A percentile compares a stretch with the other conserved stretches of the same genome.
phyloP scores from a whole-genome alignment of 2,113 vertebrate species.

The Rissa tridactyla region DNA sequence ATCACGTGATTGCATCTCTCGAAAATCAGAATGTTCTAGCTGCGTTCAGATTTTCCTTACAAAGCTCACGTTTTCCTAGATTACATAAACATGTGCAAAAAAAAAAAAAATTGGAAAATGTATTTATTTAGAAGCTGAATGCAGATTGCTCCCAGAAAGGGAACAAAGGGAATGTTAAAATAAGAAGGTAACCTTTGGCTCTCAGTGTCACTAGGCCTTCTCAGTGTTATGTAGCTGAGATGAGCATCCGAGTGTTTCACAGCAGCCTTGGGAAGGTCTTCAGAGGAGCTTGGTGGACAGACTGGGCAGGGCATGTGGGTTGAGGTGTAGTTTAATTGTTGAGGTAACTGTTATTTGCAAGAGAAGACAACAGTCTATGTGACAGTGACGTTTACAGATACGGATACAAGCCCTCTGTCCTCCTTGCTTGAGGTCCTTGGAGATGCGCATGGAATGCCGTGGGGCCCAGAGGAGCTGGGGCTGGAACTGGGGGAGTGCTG shows the following conservation, averaged over 20 bases:
- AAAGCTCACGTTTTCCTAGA: background rate
- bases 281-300: background rate
- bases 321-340: background rate
- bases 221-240: fast-evolving
- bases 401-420: too few species aligned
- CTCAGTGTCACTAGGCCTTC: background rate
- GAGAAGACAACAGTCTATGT: background rate
- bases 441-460: fast-evolving
- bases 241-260: fast-evolving
- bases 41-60: background rate
- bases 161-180: background rate
- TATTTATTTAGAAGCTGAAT: background rate
- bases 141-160: background rate
- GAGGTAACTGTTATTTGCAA: too few species aligned
- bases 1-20: fast-evolving
- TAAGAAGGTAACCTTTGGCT: background rate
- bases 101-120: too few species aligned
- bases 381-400: background rate
- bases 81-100: background rate
- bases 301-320: background rate
- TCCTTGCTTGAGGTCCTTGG: background rate
- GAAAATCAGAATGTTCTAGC: background rate
- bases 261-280: background rate
- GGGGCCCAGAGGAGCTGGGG: background rate
- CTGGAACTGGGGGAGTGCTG: background rate